A percentile compares a stretch with the other conserved stretches of the same genome.
Evolutionary conservation across 2,113 vertebrate genomes (phyloP).

Genomic region (Lethenteron reissneri): DNA sequence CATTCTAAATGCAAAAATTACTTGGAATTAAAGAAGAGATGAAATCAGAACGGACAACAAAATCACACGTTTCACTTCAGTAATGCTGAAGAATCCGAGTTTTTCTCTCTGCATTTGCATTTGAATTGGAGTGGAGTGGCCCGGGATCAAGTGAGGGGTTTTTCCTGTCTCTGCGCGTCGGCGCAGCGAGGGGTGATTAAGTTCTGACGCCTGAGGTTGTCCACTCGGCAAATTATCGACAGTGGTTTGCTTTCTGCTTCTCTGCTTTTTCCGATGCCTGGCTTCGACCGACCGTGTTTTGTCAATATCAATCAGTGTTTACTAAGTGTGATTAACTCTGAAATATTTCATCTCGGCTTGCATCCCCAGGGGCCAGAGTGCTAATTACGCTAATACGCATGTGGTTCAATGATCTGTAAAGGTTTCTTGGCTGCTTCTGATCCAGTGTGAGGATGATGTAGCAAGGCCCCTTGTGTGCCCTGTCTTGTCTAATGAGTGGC

Average conservation of each 20-base stretch:
- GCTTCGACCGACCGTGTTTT: constrained; percentile 4
- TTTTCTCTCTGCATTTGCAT: no score
- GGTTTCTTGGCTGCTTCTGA: background rate
- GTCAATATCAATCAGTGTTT: constrained; percentile 99
- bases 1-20: no score
- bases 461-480: no score
- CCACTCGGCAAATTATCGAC: background rate
- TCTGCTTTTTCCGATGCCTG: background rate
- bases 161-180: background rate
- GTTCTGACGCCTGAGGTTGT: background rate
- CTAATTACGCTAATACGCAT: constrained; percentile 40
- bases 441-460: no score
- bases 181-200: background rate
- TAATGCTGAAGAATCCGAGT: no score
- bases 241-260: background rate
- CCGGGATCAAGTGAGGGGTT: no score
- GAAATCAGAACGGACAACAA: no score
- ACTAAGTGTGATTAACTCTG: constrained; percentile 87
- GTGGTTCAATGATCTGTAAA: constrained; percentile 5
- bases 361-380: constrained; percentile 43
- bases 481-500: no score
- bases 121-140: no score
- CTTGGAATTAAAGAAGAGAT: no score
- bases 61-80: no score
- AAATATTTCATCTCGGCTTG: constrained; percentile 65